Base-by-base conservation (phyloP, 2,797 vertebrate genomes). In the Myoxocephalus aenaeus region DNA sequence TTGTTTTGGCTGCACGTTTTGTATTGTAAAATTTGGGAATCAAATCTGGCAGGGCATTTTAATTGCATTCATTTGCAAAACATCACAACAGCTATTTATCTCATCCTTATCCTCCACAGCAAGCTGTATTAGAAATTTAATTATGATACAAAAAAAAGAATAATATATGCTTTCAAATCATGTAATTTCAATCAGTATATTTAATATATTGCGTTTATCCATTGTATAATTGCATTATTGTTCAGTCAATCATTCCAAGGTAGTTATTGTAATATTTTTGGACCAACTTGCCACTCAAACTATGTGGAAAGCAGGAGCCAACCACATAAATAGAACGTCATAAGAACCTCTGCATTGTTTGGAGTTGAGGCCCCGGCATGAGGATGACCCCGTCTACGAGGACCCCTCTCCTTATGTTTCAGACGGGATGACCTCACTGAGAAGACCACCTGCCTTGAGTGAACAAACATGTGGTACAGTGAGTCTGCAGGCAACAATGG, bases 371-470 rank as follows among this genome's bases (percentile, higher is more conserved):
- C 70, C 58, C 34, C 27, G 70, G 57, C 38, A 17, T 82, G 70
- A 86, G 74, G 72, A 78, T 73, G 74, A 84, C 79, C 86, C 80
- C 68, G 80, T 75, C 34, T 1, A 9, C 18, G 13, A 69, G 27
- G 80, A 84, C 73, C 80, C 75, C 81, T 58, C 79, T 82, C 75
- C 79, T 88, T 73, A 79, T 80, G 87, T 91, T 89, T 87, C 87
- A 88, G 84, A 86, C 70, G 63, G 54, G 42, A 84, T 92, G 90
- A 92, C 91, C 91, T 93, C 91, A 90, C 75, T 50, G 48, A 80
- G 81, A 13, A 75, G 87, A 86, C 93, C 93, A 93, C 90, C 93
- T 93, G 93, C 92, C 73, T 87, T 36, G 84, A 88, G 70, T 61
- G 79, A 86, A 90, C 80, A 82, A 88, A 84, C 73, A 79, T 64